These are phyloP conservation scores for Chironomus tentans DNA, from an alignment of 2,888 invertebrate genomes.

Conservation along the genomic window DNA sequence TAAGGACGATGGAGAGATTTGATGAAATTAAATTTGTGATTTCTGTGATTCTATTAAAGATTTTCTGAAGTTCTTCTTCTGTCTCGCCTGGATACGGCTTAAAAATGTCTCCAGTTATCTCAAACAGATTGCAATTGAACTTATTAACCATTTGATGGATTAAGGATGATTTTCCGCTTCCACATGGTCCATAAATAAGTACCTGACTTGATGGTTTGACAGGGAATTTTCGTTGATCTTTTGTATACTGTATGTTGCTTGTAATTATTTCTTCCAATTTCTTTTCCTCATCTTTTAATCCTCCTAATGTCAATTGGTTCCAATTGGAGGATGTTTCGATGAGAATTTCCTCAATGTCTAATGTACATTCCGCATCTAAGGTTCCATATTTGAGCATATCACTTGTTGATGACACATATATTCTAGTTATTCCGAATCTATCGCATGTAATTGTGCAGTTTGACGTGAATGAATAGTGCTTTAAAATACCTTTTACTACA, in stretches of 20 bases:
- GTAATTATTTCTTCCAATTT: constrained; percentile 32
- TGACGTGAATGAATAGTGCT: constrained; percentile 31
- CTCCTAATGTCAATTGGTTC: constrained; percentile 12
- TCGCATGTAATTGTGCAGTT: constrained; percentile 31
- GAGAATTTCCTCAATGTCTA: constrained; percentile 30
- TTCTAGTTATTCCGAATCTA: constrained; percentile 8
- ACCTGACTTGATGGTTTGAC: constrained; percentile 30
- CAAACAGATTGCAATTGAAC: constrained; percentile 42
- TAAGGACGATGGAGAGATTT: constrained; percentile 40
- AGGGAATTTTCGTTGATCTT: constrained; percentile 34
- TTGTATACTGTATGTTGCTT: constrained; percentile 21
- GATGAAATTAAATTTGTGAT: constrained; percentile 23
- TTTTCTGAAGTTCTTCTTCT: constrained; percentile 41
- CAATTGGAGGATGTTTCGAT: constrained; percentile 6
- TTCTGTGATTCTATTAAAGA: constrained; percentile 38
- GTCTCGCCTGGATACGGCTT: constrained; percentile 47
- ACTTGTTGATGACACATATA: constrained; percentile 16
- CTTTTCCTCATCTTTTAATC: constrained; percentile 33
- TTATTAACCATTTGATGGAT: constrained; percentile 44
- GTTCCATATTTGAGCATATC: constrained; percentile 29
- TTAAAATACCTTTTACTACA: constrained; percentile 32
- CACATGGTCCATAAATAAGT: constrained; percentile 45
- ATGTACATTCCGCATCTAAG: constrained; percentile 29
- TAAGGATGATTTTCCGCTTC: constrained; percentile 50
- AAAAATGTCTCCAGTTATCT: constrained; percentile 40